Base-by-base conservation (phyloP, 2,888 invertebrate genomes). In the Drosophila buzzatii region DNA sequence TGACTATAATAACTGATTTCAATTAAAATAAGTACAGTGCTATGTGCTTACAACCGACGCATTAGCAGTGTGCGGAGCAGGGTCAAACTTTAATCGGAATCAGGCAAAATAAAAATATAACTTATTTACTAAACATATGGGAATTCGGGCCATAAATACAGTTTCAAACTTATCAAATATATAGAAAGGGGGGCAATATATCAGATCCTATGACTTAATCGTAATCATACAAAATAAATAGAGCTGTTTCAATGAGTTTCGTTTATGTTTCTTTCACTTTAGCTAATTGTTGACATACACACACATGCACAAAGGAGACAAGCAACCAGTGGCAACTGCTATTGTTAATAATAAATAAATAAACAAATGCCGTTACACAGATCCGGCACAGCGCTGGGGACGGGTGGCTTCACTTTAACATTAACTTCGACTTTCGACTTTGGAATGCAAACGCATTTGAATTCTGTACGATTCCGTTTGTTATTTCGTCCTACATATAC, bases 11-110 rank as follows among this genome's bases (percentile, higher is more conserved):
- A 68, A 57, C 71, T 52, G 60, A 51, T 59, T 41, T 57, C 42
- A 23, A 62, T 74, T 74, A 60, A 56, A 59, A 56, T 66, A 66
- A 77, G 59, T 73, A 74, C 72, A 82, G 60, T 63, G 62, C 65
- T 73, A 61, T 85, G 85, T 83, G 78, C 52, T 85, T 83, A 82
- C 89, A 82, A 88, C 80, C 83, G 80, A 79, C 18, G 47, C 23
- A 49, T 57, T 62, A 58, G 61, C 41, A 23, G 31, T 9, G 42
- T 56, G 42, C 31, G 53, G 31, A 16, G 56, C 52, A 27, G 6
- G 35, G 52, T 35, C 66, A 49, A 58, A 23, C 14, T 18, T 42
- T 35, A 23, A 20, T 49, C 60, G 42, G 45, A 47, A 44, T 57
- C 33, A 20, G 44, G 45, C 55, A 8, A 14, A 33, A 16, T 16